Evolutionary conservation across 2,113 vertebrate genomes (phyloP), one percentile per base, ranked within the genome.

Genomic region (Antigone vipio): DNA sequence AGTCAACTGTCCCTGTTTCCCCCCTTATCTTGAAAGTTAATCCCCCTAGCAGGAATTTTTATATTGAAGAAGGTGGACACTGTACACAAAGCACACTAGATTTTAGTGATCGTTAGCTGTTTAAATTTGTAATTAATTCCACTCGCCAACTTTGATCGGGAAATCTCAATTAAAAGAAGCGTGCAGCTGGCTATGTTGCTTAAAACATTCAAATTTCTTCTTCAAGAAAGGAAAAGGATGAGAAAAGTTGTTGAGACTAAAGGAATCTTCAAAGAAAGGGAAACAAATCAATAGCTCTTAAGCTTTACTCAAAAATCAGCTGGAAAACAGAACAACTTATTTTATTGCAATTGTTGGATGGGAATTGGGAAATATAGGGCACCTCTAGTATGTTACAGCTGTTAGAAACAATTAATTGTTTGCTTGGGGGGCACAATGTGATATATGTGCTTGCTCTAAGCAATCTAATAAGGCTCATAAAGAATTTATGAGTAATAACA

Each of bases 401-500:
- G 73, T 67, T 94, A 85, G 29, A 93, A 95, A 95, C 52, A 88
- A 90, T 27, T 69, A 83, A 92, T 88, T 91, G 83, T 68, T 92
- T 87, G 77, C 49, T 76, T 55, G 34, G 38, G 75, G 59, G 62
- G 14, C 60, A 82, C n/a, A n/a, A 53, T 13, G 62, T 47, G 14
- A 94, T 85, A 56, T 52, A 77, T 92, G 56, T 92, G 32, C 53
- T 81, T 47, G 38, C 42, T 62, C 74, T 89, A 74, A 91, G 78
- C 67, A 93, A 81, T 82, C 60, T 77, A 85, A 83, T 27, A 83
- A 85, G 64, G 56, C 52, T 81, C 59, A 78, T 24, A 76, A 75
- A 84, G 69, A 75, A 66, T 91, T 92, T 79, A 79, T 53, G 49
- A 94, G 77, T n/a, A 92, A 88, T 78, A 69, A 91, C 73, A 95